Evolutionary conservation across 1,140 invertebrate species (phyloP).

Genomic region (Achroia grisella): DNA sequence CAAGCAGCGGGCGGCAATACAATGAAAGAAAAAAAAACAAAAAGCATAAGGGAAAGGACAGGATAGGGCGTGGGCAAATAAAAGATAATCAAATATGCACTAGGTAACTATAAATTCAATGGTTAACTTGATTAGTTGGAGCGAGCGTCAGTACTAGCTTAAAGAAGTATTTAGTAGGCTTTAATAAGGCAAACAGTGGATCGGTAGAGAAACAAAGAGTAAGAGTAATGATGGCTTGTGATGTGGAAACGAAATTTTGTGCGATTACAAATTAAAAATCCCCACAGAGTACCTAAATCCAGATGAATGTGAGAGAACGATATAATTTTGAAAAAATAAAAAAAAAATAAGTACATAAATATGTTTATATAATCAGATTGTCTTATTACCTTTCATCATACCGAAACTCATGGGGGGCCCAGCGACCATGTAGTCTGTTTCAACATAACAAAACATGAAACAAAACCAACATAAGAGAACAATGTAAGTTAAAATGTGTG

Average conservation of each 20-base stretch:
- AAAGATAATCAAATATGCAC: slow-evolving; percentile 50
- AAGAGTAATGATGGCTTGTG: slow-evolving; percentile 28
- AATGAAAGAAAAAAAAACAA: slow-evolving; percentile 68
- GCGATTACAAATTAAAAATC: slow-evolving; percentile 39
- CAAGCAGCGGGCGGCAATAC: slow-evolving; percentile 68
- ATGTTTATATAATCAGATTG: slow-evolving; percentile 29
- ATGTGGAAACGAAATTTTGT: slow-evolving; percentile 41
- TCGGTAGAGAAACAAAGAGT: slow-evolving; percentile 29
- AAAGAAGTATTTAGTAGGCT: slow-evolving; percentile 43
- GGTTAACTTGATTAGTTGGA: slow-evolving; percentile 36
- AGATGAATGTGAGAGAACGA: slow-evolving; percentile 37
- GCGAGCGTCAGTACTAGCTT: slow-evolving; percentile 40
- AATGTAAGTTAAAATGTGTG: slow-evolving; percentile 54
- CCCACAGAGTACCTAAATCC: slow-evolving; percentile 56
- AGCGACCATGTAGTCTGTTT: slow-evolving; percentile 82
- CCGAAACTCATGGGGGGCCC: slow-evolving; percentile 83
- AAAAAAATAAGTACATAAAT: slow-evolving; percentile 20
- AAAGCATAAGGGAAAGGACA: slow-evolving; percentile 65
- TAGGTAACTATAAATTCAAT: slow-evolving; percentile 24
- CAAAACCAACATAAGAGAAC: slow-evolving; percentile 70
- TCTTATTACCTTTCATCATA: slow-evolving; percentile 83
- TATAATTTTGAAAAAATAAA: slow-evolving; percentile 55
- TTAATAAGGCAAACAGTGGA: slow-evolving; percentile 21
- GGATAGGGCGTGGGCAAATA: slow-evolving; percentile 50
- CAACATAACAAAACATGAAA: slow-evolving; percentile 78